Evolutionary conservation across 2,113 vertebrate genomes (phyloP).

Genomic region (Corythaeola cristata): DNA sequence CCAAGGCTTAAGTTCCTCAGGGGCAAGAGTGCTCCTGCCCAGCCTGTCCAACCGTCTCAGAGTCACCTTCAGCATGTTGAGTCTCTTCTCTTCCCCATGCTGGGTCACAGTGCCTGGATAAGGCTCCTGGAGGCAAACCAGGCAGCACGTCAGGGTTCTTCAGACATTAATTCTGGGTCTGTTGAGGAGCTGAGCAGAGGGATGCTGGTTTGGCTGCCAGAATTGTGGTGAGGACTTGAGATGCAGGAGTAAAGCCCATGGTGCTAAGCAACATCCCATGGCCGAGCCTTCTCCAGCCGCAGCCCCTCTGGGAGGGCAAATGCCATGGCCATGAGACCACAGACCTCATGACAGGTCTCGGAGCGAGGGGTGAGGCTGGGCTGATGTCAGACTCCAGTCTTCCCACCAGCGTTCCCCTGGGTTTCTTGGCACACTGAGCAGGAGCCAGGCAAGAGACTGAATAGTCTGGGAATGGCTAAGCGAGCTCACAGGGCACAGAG

Average conservation of each 20-base stretch:
- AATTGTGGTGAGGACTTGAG: neutral
- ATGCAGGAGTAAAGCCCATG: neutral
- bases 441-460: neutral
- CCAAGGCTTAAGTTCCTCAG: neutral
- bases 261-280: neutral
- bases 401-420: neutral
- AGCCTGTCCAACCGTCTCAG: neutral
- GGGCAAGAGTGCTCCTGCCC: neutral
- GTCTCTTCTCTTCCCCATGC: neutral
- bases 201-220: neutral
- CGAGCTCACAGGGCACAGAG: neutral
- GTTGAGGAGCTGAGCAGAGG: neutral
- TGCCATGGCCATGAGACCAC: conserved; percentile 7
- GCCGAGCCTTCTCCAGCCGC: neutral
- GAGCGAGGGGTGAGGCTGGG: neutral
- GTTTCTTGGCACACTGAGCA: neutral
- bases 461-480: neutral
- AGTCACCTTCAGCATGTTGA: neutral
- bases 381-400: conserved; percentile 1
- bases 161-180: neutral
- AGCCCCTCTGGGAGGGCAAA: neutral
- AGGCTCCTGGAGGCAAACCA: neutral
- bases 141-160: neutral
- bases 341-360: neutral
- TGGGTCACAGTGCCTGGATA: accelerated